These are phyloP conservation scores for Drosophila imparisetae DNA, from an alignment of 2,888 invertebrate genomes.

Conservation along the genomic window DNA sequence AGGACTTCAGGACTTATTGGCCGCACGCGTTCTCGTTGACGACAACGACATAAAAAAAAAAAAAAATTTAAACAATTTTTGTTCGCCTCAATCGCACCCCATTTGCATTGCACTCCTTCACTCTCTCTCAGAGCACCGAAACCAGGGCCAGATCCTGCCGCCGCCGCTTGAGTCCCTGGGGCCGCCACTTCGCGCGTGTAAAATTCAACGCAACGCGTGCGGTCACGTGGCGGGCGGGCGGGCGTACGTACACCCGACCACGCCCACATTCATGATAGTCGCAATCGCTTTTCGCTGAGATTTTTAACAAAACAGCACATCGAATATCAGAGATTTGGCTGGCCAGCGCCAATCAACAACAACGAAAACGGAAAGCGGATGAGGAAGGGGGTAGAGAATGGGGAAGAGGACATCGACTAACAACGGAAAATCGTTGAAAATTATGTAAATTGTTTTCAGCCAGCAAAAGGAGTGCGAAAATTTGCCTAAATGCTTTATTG, in stretches of 20 bases:
- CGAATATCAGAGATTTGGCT: slow-evolving; percentile 42
- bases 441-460: slow-evolving; percentile 72
- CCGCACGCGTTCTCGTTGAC: slow-evolving; percentile 77
- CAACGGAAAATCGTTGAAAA: slow-evolving; percentile 71
- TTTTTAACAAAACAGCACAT: slow-evolving; percentile 59
- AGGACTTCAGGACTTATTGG: slow-evolving; percentile 80
- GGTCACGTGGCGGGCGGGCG: slow-evolving; percentile 68
- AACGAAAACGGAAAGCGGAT: slow-evolving; percentile 3
- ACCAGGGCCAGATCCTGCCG: slow-evolving; percentile 35
- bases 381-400: background rate
- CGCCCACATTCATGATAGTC: slow-evolving; percentile 77
- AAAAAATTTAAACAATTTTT: slow-evolving; percentile 59
- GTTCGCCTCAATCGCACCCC: slow-evolving; percentile 56
- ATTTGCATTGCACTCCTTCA: slow-evolving; percentile 53
- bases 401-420: slow-evolving; percentile 30
- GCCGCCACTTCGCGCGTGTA: slow-evolving; percentile 66
- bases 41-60: slow-evolving; percentile 13
- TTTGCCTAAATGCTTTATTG: slow-evolving; percentile 81
- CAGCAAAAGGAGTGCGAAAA: slow-evolving; percentile 73
- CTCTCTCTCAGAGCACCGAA: slow-evolving; percentile 11
- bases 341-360: slow-evolving; percentile 52
- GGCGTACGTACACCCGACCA: slow-evolving; percentile 28
- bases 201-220: slow-evolving; percentile 77
- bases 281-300: slow-evolving; percentile 57
- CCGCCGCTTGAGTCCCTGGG: slow-evolving; percentile 45